Evolutionary conservation across 1,140 invertebrate species (phyloP), one percentile per base, ranked within the genome.

Genomic region (Lasioglossum albipes): DNA sequence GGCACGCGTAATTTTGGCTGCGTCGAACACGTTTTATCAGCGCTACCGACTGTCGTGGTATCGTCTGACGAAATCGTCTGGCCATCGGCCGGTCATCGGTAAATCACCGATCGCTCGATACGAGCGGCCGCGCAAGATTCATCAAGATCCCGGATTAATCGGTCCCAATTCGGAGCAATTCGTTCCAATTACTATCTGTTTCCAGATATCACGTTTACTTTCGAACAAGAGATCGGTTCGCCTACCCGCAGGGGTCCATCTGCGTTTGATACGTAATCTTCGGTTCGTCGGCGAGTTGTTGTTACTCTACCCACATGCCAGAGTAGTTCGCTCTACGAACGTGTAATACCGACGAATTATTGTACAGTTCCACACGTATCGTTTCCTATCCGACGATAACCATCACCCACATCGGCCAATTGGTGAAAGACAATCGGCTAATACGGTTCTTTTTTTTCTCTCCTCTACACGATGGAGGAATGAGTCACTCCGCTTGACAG

Each of bases 401-500:
- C 84, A 90, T 91, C 90, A 88, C 90, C 91, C 91, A 89, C 90
- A 91, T 92, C 86, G 49, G 65, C 86, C 89, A 92, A 92, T 91
- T 92, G 89, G 86, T 90, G 88, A 90, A 74, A 90, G 89, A 91
- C 91, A 90, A 93, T 91, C 84, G 88, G 36, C 83, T 91, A 92
- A 91, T 86, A 84, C 88, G 89, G 2, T 36, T 36, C 36, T 36
- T 36, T 36, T 36, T 36, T 92, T 89, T 90, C 88, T 13, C 84
- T 87, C 86, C 91, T 92, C 89, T 4, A 36, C 36, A 36, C 36
- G 91, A 93, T 93, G 91, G 91, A 87, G 87, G 77, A 88, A 87
- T 92, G 92, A 92, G 79, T 92, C 91, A 92, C 52, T 75, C 62
- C 68, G 61, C 10, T 49, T 3, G 45, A 10, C 45, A 49, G 57